These are phyloP conservation scores for Sphaeridia pumilis DNA, from an alignment of 2,888 invertebrate species.

Conservation along the genomic window DNA sequence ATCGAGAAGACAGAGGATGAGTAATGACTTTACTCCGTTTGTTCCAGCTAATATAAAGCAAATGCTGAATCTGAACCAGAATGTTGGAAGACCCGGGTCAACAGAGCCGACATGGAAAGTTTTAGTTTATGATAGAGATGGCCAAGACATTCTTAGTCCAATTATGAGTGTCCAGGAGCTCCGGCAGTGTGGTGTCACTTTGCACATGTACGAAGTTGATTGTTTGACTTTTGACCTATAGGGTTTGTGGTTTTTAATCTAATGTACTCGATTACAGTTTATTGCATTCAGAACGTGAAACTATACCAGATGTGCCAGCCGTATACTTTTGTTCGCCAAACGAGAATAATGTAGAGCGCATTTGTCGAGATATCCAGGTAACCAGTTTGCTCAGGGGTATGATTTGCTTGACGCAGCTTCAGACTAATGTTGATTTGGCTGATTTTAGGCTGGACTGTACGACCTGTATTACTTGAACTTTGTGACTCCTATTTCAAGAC, in stretches of 20 bases:
- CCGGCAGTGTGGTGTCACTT: constrained; percentile 87
- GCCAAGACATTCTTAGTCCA: constrained; percentile 94
- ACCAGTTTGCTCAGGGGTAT: background rate
- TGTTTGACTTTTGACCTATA: background rate
- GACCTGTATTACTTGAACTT: constrained; percentile 94
- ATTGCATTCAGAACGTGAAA: constrained; percentile 58
- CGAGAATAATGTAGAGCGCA: constrained; percentile 88
- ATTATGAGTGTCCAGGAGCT: constrained; percentile 90
- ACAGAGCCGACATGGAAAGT: constrained; percentile 93
- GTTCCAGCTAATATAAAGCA: constrained; percentile 73
- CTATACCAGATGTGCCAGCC: constrained; percentile 96
- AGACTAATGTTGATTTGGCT: constrained; percentile 37
- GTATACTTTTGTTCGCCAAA: constrained; percentile 95
- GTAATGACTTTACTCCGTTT: background rate
- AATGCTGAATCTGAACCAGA: constrained; percentile 70
- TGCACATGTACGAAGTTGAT: constrained; percentile 71
- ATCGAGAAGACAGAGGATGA: background rate
- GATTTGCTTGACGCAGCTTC: background rate
- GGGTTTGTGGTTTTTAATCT: no score
- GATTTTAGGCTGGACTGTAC: constrained; percentile 61
- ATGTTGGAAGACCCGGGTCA: constrained; percentile 59
- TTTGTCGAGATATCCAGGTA: constrained; percentile 70
- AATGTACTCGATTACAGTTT: constrained; percentile 48
- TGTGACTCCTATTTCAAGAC: constrained; percentile 84
- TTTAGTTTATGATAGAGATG: constrained; percentile 85